Conservation (phyloP, 2,113 vertebrate genomes). For the Lophius piscatorius region DNA sequence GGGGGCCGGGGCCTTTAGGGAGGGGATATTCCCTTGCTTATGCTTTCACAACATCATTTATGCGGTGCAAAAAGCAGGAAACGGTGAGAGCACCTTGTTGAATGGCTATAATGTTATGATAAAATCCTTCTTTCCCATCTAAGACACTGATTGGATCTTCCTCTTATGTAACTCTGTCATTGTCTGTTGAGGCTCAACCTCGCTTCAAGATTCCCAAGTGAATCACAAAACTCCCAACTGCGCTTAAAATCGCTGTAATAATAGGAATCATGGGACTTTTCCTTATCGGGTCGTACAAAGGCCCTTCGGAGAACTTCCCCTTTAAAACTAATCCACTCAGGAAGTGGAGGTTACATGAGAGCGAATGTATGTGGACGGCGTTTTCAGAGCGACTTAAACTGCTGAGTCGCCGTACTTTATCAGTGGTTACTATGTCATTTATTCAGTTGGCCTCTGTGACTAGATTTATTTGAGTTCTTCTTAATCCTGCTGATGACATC, state of each 20-base stretch:
- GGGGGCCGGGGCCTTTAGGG: too few relatives aligned
- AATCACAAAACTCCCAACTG: too few relatives aligned
- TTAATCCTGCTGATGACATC: constrained; percentile 41
- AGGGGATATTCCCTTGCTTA: too few relatives aligned
- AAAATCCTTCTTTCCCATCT: too few relatives aligned
- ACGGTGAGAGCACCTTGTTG: too few relatives aligned
- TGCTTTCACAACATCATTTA: neutral
- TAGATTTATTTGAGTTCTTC: constrained; percentile 56
- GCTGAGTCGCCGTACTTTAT: constrained; percentile 63
- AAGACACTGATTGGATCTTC: too few relatives aligned
- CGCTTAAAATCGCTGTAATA: too few relatives aligned
- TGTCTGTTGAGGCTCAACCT: too few relatives aligned
- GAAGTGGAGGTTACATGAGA: constrained; percentile 54
- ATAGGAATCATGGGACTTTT: too few relatives aligned
- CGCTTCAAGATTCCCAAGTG: too few relatives aligned
- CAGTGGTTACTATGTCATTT: constrained; percentile 48
- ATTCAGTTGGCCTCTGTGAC: constrained; percentile 63
- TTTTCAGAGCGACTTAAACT: constrained; percentile 63
- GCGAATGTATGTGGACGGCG: constrained; percentile 52
- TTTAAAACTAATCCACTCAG: constrained; percentile 66
- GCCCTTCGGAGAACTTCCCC: constrained; percentile 35
- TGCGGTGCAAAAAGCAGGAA: constrained; percentile 3
- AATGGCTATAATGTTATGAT: too few relatives aligned
- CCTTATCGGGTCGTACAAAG: constrained; percentile 16
- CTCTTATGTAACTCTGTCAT: too few relatives aligned